Base-by-base conservation (phyloP, 2,888 invertebrate genomes). In the Synergus gifuensis region DNA sequence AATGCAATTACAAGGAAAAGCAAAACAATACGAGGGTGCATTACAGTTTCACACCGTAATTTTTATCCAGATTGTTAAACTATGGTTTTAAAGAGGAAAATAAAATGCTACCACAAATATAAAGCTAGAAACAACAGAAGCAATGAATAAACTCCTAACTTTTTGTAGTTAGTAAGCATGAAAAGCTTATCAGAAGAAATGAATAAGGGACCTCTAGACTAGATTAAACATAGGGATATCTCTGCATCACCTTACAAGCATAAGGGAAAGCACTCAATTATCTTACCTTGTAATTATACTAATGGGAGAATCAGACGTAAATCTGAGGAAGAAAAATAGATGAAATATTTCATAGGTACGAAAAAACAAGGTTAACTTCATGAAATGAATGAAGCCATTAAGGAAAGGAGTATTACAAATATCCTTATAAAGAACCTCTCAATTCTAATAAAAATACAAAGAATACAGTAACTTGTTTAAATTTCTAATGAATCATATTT, bases 1-100 rank as follows among this genome's bases (percentile, higher is more conserved):
- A 87, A 83, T 83, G 85, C 87, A 87, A 87, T 89, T 89, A 85
- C 84, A 83, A 79, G 44, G 81, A 58, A 76, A 85, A 78, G 83
- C 83, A 83, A 84, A 83, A 83, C 82, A 84, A 81, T 80, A 66
- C 67, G 11, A 46, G 76, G n/a, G 62, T 76, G 40, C 76, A 18
- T 12, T 1, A 22, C 60, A 60, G 22, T n/a, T 54, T 54, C n/a
- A 54, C n/a, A 54, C 54, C n/a, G 8, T 7, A 16, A 54, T n/a
- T n/a, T 8, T 12, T n/a, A 7, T 54, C 14, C 3, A 12, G 12
- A 16, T 49, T 49, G 49, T 16, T 7, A 49, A 49, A 49, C 42
- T 44, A 8, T 44, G 42, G 42, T 44, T 44, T 44, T 44, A 11
- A 44, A 11, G 11, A 11, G 11, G 42, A 44, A 44, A 44, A 44